Evolutionary conservation across 2,113 vertebrate species (phyloP), one percentile per base, ranked within the genome.

Genomic region (Pipa parva): DNA sequence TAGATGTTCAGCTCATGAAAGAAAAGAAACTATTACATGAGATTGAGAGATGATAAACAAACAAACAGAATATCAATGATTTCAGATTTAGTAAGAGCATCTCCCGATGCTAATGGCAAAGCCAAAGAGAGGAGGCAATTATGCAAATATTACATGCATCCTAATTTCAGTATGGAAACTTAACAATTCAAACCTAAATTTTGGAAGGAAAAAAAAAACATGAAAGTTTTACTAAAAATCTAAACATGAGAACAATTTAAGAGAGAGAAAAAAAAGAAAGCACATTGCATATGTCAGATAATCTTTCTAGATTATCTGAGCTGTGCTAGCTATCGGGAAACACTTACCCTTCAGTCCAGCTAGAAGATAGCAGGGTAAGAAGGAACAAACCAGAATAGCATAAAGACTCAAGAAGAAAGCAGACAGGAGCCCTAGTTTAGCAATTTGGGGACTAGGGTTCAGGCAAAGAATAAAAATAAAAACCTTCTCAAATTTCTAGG

Each of bases 341-440:
- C 95, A 99, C 97, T 99, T 99, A 98, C 96, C 97, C 96, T 98
- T 99, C 86, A 97, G 94, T 99, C 97, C 97, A 95, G 95, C 97
- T 99, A 99, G 97, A 98, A 98, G 97, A 96, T 97, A 98, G 97
- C 97, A 92, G 97, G 95, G 95, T 98, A 97, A 98, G 97, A 95
- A 92, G 95, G 94, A 95, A 99, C 95, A 99, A 98, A 99, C 94
- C 97, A 99, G 95, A 96, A 98, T 92, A 91, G 94, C 92, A 93
- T 94, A 94, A 93, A 95, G 91, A 93, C 95, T 92, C 91, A 96
- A 93, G 94, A 96, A 93, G 94, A 98, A 94, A 95, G 94, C 95
- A 99, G 94, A 97, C 94, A 99, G 93, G 94, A 97, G 90, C 90
- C 92, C 95, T 95, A 93, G 91, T 91, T 93, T 96, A 95, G 91